phyloP scores from a whole-genome alignment of 1,140 invertebrate genomes.

The Saxidomus purpurata region DNA sequence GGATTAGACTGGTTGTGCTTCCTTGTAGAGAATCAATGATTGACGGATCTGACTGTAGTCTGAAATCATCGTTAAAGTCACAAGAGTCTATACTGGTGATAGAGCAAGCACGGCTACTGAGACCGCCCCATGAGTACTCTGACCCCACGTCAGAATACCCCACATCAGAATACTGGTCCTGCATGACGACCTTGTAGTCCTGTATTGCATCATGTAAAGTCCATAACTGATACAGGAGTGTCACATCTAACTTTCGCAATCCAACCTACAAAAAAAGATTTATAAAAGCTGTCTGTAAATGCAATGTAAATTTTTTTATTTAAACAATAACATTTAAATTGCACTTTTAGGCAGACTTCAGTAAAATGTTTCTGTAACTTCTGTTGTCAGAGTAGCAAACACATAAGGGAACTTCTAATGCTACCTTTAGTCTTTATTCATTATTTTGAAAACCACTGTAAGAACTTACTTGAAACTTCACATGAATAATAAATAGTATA shows the following conservation, averaged over 20 bases:
- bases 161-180: constrained; percentile 89
- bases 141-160: constrained; percentile 85
- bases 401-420: no score
- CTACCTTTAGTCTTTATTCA: no score
- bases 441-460: no score
- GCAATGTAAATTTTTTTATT: no score
- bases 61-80: constrained; percentile 63
- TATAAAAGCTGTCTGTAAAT: not conserved
- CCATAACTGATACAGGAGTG: constrained; percentile 94
- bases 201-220: constrained; percentile 95
- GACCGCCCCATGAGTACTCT: constrained; percentile 73
- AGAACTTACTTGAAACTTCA: no score
- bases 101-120: constrained; percentile 70
- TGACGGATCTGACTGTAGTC: constrained; percentile 38
- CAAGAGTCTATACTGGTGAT: constrained; percentile 73
- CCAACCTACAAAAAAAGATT: constrained; percentile 83
- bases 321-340: no score
- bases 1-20: constrained; percentile 69
- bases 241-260: constrained; percentile 93
- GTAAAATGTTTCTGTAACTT: no score
- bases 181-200: constrained; percentile 92
- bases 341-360: no score
- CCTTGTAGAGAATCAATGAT: constrained; percentile 53
- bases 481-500: no score
- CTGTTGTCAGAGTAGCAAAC: no score